A percentile compares a stretch with the other conserved stretches of the same genome.
These are phyloP conservation scores for Gymnoscelis rufifasciata DNA, from an alignment of 2,888 invertebrate genomes.

Conservation along the genomic window DNA sequence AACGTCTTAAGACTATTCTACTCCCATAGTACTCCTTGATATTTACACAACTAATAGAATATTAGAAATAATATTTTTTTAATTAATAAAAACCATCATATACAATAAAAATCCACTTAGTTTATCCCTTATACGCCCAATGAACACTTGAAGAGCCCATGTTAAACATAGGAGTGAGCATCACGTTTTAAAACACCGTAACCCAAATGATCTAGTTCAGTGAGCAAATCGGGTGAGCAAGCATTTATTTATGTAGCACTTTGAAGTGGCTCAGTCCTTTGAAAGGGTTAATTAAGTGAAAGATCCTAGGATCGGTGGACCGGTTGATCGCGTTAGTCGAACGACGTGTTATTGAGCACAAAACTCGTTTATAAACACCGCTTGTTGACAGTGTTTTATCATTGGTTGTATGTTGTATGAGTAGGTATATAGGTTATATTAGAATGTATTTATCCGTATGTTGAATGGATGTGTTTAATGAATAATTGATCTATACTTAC, in stretches of 20 bases:
- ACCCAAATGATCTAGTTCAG: conserved; percentile 52
- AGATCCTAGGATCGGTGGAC: conserved; percentile 61
- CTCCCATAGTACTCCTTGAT: too few species aligned
- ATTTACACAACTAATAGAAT: too few species aligned
- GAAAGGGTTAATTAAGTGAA: conserved; percentile 75
- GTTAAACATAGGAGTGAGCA: conserved; percentile 12
- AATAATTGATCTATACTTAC: too few species aligned
- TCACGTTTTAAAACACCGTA: conserved; percentile 43
- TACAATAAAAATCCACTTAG: not conserved
- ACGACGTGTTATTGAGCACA: conserved; percentile 71
- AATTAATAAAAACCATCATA: too few species aligned
- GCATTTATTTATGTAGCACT: conserved; percentile 65
- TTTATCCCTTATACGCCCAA: conserved; percentile 1
- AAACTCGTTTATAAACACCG: conserved; percentile 49
- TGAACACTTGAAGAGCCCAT: conserved; percentile 4
- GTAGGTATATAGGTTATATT: too few species aligned
- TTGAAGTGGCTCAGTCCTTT: conserved; percentile 66
- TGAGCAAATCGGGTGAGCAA: conserved; percentile 47
- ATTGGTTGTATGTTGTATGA: too few species aligned
- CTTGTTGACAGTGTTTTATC: not conserved
- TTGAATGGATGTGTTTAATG: too few species aligned
- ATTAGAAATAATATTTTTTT: too few species aligned
- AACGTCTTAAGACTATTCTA: too few species aligned
- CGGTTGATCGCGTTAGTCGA: conserved; percentile 68
- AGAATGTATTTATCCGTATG: too few species aligned